Evolutionary conservation across 2,888 invertebrate species (phyloP), one percentile per base, ranked within the genome.

Genomic region (Sussaba pulchella): DNA sequence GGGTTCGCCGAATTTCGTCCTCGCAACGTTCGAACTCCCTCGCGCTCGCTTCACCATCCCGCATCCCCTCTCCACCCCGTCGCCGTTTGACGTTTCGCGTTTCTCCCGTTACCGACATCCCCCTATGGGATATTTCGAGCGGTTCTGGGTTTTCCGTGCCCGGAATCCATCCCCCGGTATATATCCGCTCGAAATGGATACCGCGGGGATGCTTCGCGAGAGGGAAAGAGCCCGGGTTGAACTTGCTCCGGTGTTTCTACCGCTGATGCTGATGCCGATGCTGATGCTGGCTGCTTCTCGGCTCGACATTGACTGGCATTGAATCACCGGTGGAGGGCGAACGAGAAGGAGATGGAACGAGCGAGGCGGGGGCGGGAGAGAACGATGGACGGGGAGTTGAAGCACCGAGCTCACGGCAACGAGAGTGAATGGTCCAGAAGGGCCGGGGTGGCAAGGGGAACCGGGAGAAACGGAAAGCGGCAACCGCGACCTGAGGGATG

Each of bases 51-150:
- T 57, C 39, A 52, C 47, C n/a, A 36, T 61, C 50, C 19, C 71
- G 19, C 41, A 75, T 26, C 19, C 43, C 69, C 36, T 19, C 21
- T 50, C 52, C n/a, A 17, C 66, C 64, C 41, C 63, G 79, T 66
- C 78, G n/a, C 80, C 82, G 83, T 82, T 83, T 84, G 85, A 81
- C 84, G 86, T 83, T 85, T 84, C 63, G 78, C 85, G 84, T 82
- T 85, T 84, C n/a, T n/a, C 84, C 83, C 82, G 82, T 85, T 84
- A 82, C 83, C 77, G 80, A 83, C 82, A 81, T 85, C 79, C 83
- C 84, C 81, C 84, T 66, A 81, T 74, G 86, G 84, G 78, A 85
- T 86, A 81, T 82, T 78, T 73, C 82, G 76, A 66, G 17, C 57
- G 77, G 63, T 71, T 82, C 83, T 78, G 74, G 72, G 52, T 80